Evolutionary conservation across 2,113 vertebrate species (phyloP).

Genomic region (Montifringilla adamsi): DNA sequence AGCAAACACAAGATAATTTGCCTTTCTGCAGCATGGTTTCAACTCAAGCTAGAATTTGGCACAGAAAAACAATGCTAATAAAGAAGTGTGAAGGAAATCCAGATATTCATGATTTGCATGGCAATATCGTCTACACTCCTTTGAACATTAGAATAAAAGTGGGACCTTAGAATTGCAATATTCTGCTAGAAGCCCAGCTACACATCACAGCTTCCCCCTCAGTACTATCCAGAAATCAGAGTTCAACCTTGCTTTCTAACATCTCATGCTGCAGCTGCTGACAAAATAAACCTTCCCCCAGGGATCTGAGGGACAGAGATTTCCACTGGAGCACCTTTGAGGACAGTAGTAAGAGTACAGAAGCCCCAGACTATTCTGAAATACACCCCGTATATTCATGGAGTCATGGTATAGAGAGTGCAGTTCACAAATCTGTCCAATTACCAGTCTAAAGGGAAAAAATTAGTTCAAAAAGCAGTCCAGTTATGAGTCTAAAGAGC

Average conservation of each 20-base stretch:
- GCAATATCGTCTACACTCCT: not conserved
- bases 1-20: constrained; percentile 22
- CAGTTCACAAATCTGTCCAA: not conserved
- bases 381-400: not conserved
- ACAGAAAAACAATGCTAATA: not conserved
- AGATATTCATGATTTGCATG: not conserved
- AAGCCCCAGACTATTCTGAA: not conserved
- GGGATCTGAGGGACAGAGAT: not conserved
- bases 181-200: not conserved
- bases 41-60: not conserved
- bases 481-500: not conserved
- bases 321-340: not conserved
- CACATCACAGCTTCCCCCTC: not conserved
- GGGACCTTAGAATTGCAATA: not conserved
- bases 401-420: not conserved
- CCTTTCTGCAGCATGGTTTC: constrained; percentile 5
- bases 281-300: not conserved
- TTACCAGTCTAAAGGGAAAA: not conserved
- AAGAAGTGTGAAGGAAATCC: not conserved
- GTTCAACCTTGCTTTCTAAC: not conserved
- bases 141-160: not conserved
- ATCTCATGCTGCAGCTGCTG: not conserved
- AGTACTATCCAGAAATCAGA: not conserved
- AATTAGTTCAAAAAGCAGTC: not conserved
- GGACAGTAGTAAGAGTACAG: not conserved